Base-by-base conservation (phyloP, 2,113 vertebrate species). In the Malaclemys terrapin region DNA sequence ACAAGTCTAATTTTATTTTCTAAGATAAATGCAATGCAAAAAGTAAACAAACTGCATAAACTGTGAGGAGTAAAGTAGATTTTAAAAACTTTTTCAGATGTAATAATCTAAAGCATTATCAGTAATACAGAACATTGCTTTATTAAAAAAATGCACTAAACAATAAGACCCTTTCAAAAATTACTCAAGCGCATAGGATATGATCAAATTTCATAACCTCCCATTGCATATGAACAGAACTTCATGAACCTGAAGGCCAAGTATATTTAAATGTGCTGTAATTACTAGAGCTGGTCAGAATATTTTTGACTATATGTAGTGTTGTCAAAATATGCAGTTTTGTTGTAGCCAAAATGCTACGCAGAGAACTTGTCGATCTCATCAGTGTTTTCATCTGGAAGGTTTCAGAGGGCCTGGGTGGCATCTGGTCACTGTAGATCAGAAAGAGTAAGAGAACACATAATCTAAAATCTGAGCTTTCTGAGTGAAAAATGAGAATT, bases 101-200 rank as follows among this genome's bases (percentile, higher is more conserved):
- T 1, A 92, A 7, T 22, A 29, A 49, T 27, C 2, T 1, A 86
- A 84, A 93, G 62, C 72, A 4, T 31, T 9, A 83, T 83, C 65
- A 83, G 85, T 93, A 93, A 97, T 97, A 56, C 93, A 95, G 96
- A 96, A 56, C 95, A 95, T 49, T 89, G 78, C 20, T 90, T 72
- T 93, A 83, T 80, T 88, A 14, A 1, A 47, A 82, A 54, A 2
- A 10, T 78, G 87, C 0, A 0, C 54, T 1, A 35, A 89, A 87
- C 85, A 89, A 38, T 50, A 9, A 89, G 27, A 38, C 89, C 85
- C 93, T 91, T 72, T 56, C 65, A 88, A 85, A 72, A 72, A 38
- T 45, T 86, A 79, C 81, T 50, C 72, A 19, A 57, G 20, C 75
- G 47, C 27, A 49, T 85, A 87, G 93, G 57, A 12, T 47, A 65